Base-by-base conservation (phyloP, 1,140 invertebrate genomes). In the Armadillidium nasatum region DNA sequence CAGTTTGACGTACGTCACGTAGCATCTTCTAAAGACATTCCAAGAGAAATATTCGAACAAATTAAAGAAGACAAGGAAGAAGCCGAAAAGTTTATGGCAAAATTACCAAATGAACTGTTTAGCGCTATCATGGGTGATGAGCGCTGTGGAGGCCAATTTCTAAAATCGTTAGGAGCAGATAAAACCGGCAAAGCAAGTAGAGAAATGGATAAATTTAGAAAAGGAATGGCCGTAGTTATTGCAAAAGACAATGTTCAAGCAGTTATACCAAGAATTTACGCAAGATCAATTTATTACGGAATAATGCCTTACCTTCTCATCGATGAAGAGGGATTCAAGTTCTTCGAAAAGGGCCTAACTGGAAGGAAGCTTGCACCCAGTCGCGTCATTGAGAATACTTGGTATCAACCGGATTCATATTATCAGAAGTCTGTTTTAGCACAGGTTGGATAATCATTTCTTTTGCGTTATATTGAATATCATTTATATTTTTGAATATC, bases 171-270 rank as follows among this genome's bases (percentile, higher is more conserved):
- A 44, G 85, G 89, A 74, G 88, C 89, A 0, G 89, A 91, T 84
- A 88, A 89, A 77, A 84, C 84, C 1, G 75, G 75, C 15, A 67
- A 68, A 21, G 86, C 88, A 0, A 82, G 90, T n/a, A 60, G 45
- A 11, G 81, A 82, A 15, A 75, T 80, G 50, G 77, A 77, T 22
- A 78, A 79, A 66, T 78, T 78, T 73, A 73, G 77, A 44, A 78
- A 73, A 33, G 79, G 81, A 0, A 79, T 79, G 76, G 82, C 82
- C 43, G 82, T 82, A 46, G 87, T 93, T 82, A 91, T 93, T 66
- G 87, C 92, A 76, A 92, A 92, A 75, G 89, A 90, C 82, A 90
- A 90, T 19, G 81, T 91, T n/a, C 91, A 93, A 83, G 90, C 90
- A 0, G 90, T 93, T 0, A 88, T 93, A 21, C 92, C 92, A 0